Conservation (phyloP, 1,140 invertebrate species). For the Chelonus insularis region DNA sequence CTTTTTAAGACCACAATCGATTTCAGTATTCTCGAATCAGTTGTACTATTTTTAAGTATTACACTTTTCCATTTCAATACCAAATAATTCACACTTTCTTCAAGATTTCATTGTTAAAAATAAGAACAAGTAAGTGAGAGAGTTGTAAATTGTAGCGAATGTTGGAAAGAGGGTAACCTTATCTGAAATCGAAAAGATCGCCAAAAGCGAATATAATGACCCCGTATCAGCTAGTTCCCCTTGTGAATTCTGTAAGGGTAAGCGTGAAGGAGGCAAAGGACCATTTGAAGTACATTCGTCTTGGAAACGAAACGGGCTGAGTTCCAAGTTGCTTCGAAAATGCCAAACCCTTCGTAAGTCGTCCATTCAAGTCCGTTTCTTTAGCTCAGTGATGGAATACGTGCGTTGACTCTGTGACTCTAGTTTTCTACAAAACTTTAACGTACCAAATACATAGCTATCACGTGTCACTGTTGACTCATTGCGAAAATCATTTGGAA, state of each 20-base stretch:
- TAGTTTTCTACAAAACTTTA: constrained; percentile 1
- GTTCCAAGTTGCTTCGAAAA: constrained; percentile 6
- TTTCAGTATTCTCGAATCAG: too few species aligned
- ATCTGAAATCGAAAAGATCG: not conserved
- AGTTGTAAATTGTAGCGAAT: too few species aligned
- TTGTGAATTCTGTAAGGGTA: not conserved
- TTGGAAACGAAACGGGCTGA: constrained; percentile 2
- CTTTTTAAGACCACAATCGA: not conserved
- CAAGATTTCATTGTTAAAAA: too few species aligned
- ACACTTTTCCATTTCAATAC: too few species aligned
- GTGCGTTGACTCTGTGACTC: constrained; percentile 25
- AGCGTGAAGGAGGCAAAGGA: not conserved
- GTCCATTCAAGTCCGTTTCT: constrained; percentile 20
- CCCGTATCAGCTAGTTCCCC: not conserved
- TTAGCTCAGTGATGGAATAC: constrained; percentile 28
- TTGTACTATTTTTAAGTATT: too few species aligned
- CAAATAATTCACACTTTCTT: too few species aligned
- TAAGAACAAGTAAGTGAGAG: too few species aligned
- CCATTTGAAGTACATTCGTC: constrained; percentile 19
- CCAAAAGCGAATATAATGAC: not conserved
- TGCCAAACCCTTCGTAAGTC: not conserved
- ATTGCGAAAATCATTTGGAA: too few species aligned
- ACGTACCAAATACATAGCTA: not conserved
- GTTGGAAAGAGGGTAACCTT: not conserved
- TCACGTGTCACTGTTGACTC: constrained; percentile 1